Evolutionary conservation across 2,113 vertebrate species (phyloP), one percentile per base, ranked within the genome.

Genomic region (Trichomycterus rosablanca): DNA sequence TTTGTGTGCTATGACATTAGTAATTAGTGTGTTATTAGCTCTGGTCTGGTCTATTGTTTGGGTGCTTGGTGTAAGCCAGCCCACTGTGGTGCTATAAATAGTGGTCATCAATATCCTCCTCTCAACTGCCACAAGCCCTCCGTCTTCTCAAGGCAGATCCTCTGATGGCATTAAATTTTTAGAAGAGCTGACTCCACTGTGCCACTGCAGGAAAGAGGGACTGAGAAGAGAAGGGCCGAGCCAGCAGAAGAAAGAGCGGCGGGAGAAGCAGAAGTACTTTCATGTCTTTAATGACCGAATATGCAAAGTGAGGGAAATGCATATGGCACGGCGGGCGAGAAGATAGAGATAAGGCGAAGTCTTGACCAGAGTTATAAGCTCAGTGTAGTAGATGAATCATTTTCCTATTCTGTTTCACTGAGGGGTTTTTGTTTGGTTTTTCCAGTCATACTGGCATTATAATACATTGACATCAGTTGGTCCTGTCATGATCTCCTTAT

Each of bases 141-240:
- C 15, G 18, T 64, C 49, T 59, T 45, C 55, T 65, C 51, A 54
- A 51, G 59, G 40, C 26, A 24, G 56, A 53, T 55, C 35, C 44
- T 70, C 60, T 68, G 57, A 68, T 58, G 60, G 45, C 65, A 68
- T 74, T 52, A 74, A 68, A 71, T 50, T 71, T 74, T 71, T 44
- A 71, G 39, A 65, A 60, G 60, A 59, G 63, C 72, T 55, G 63
- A 69, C 46, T 67, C 62, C 57, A 58, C 57, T 53, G 46, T 40
- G 46, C 30, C 58, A 26, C 35, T 65, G 28, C 5, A 15, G 40
- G 37, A 55, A 18, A 52, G 23, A 12, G n/a, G n/a, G n/a, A n/a
- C n/a, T n/a, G n/a, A n/a, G 9, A 37, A 45, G 32, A 40, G 5
- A 5, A 35, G 32, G 34, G 26, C 43, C 24, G 15, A 55, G 45